These are phyloP conservation scores for Scaeva pyrastri DNA, from an alignment of 2,888 invertebrate genomes.

Conservation along the genomic window DNA sequence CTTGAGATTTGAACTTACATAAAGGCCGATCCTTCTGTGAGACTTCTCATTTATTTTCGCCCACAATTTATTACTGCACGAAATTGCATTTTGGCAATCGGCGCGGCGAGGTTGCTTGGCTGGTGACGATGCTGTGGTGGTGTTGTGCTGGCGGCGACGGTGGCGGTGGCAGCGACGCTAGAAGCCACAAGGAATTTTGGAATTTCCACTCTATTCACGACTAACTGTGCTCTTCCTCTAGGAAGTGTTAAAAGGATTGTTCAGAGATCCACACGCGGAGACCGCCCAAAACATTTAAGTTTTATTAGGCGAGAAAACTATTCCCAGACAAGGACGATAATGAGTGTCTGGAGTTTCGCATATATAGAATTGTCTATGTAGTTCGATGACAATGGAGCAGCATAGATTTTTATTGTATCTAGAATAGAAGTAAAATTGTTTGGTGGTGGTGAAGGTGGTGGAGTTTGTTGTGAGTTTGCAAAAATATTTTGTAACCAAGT, in stretches of 20 bases:
- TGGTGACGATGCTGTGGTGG: no score
- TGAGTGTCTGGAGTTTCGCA: not conserved
- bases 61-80: conserved; percentile 58
- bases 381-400: conserved; percentile 56
- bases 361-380: not conserved
- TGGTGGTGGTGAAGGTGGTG: not conserved
- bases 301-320: conserved; percentile 53
- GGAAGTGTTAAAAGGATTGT: not conserved
- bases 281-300: conserved; percentile 13
- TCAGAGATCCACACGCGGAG: not conserved
- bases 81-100: conserved; percentile 55
- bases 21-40: not conserved
- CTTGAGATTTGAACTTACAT: conserved; percentile 22
- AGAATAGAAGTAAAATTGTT: conserved; percentile 13
- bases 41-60: not conserved
- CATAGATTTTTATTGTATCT: conserved; percentile 29
- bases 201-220: not conserved
- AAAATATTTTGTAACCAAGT: conserved; percentile 17
- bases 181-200: conserved; percentile 33
- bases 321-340: conserved; percentile 13
- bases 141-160: no score
- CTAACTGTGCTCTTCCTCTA: not conserved
- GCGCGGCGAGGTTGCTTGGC: no score
- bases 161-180: no score
- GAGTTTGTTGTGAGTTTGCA: not conserved